These are phyloP conservation scores for Phrynosoma blainvillii DNA, from an alignment of 2,113 vertebrate genomes.

Conservation along the genomic window DNA sequence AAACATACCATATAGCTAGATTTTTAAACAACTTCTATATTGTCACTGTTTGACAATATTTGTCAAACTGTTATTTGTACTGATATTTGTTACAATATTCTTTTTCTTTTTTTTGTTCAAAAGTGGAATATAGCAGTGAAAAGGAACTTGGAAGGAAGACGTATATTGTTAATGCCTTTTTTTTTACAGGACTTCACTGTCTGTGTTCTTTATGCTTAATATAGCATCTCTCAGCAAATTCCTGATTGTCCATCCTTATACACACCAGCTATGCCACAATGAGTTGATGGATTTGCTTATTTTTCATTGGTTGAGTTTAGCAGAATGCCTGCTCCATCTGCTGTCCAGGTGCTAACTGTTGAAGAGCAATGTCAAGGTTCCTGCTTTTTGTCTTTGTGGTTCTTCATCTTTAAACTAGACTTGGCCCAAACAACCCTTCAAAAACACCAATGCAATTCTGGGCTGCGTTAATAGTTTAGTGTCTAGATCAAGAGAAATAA, in stretches of 20 bases:
- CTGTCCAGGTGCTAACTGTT: too few relatives aligned
- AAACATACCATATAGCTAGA: too few relatives aligned
- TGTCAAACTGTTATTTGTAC: slow-evolving; percentile 1
- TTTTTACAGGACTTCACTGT: not conserved
- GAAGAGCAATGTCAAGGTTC: too few relatives aligned
- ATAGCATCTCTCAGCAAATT: slow-evolving; percentile 33
- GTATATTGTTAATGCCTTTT: not conserved
- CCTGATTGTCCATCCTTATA: not conserved
- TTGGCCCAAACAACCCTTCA: too few relatives aligned
- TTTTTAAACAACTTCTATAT: too few relatives aligned
- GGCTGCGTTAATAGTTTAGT: too few relatives aligned
- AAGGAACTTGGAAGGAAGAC: slow-evolving; percentile 16
- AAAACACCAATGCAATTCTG: too few relatives aligned
- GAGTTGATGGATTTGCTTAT: slow-evolving; percentile 27
- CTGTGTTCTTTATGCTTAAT: not conserved
- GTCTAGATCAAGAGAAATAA: too few relatives aligned
- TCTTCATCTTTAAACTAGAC: too few relatives aligned
- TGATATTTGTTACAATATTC: slow-evolving; percentile 27
- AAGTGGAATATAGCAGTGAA: not conserved
- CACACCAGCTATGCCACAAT: slow-evolving; percentile 6
- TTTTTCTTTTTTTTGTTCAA: not conserved
- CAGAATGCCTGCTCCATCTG: not conserved
- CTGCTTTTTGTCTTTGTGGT: too few relatives aligned
- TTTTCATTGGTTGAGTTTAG: not conserved
- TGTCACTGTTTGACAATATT: too few relatives aligned